Percentiles rank a stretch among this genome's conserved stretches.
Evolutionary conservation across 2,113 vertebrate species (phyloP).

Genomic region (Syrmaticus mikado): DNA sequence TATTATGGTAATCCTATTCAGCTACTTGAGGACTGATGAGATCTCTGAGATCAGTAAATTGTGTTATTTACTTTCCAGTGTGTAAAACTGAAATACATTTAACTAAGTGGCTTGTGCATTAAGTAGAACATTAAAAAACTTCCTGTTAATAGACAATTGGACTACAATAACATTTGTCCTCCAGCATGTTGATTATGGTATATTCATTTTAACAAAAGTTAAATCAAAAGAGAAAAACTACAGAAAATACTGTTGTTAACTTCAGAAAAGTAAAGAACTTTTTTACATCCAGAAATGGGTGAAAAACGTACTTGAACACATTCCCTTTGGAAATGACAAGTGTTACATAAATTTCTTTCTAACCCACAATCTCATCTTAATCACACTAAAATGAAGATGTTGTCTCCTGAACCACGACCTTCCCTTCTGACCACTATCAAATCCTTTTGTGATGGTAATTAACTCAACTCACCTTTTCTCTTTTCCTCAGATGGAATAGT

Average conservation of each 20-base stretch:
- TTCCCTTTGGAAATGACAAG: background rate
- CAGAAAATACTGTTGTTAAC: background rate
- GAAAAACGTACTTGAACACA: background rate
- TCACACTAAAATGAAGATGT: background rate
- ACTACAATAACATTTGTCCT: background rate
- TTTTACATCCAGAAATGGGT: background rate
- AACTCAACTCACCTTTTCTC: background rate
- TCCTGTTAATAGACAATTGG: background rate
- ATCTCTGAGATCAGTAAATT: background rate
- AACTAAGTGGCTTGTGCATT: constrained; percentile 7
- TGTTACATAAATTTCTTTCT: background rate
- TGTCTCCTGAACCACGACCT: background rate
- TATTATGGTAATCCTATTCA: background rate
- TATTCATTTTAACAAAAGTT: background rate
- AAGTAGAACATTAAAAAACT: background rate
- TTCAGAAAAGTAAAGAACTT: background rate
- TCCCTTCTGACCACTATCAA: background rate
- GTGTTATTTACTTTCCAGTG: constrained; percentile 6
- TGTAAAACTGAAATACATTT: constrained; percentile 16
- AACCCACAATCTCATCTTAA: background rate
- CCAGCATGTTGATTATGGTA: background rate
- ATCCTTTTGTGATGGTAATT: background rate
- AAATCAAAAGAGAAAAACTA: background rate
- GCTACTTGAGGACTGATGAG: background rate
- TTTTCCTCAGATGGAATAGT: background rate